Base-by-base conservation (phyloP, 1,140 invertebrate species). In the Calliphora vicina region DNA sequence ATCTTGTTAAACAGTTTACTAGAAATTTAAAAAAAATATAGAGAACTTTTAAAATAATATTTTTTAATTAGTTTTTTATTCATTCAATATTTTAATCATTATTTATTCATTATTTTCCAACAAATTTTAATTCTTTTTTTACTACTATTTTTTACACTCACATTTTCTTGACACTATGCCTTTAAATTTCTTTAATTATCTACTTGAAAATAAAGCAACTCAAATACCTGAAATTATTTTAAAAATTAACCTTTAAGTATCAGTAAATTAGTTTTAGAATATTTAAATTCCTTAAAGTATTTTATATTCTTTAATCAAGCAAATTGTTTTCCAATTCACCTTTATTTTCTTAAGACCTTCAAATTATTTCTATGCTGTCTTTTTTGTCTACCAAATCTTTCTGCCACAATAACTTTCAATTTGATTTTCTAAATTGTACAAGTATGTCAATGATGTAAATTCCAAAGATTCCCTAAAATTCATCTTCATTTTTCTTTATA, bases 381-480 rank as follows among this genome's bases (percentile, higher is more conserved):
- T n/a, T n/a, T 73, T 73, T 73, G 4, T 12, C 71, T n/a, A 35
- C 10, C 3, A 29, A 29, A 76, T 76, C 72, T 13, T 25, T 67
- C n/a, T 23, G 20, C 61, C 20, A 67, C 61, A 67, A 67, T 67
- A 57, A 57, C n/a, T 67, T 67, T 67, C 61, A 67, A 67, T 67
- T 67, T 67, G n/a, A 20, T 67, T 67, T 67, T 67, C 9, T 23
- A 6, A 67, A 57, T 5, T 57, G 6, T 35, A 35, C 35, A 35
- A 35, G 50, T 57, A 57, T 57, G 50, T 57, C 50, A 42, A 3
- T 42, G 25, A 17, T 74, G 27, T 17, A 35, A 74, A 74, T 74
- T 29, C 72, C 67, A 25, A 71, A 71, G 67, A 9, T 71, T 25
- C 8, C 17, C n/a, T 23, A 78, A 43, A 78, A 78, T 78, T 78